phyloP scores from a whole-genome alignment of 2,113 vertebrate genomes.

The Paramisgurnus dabryanus region DNA sequence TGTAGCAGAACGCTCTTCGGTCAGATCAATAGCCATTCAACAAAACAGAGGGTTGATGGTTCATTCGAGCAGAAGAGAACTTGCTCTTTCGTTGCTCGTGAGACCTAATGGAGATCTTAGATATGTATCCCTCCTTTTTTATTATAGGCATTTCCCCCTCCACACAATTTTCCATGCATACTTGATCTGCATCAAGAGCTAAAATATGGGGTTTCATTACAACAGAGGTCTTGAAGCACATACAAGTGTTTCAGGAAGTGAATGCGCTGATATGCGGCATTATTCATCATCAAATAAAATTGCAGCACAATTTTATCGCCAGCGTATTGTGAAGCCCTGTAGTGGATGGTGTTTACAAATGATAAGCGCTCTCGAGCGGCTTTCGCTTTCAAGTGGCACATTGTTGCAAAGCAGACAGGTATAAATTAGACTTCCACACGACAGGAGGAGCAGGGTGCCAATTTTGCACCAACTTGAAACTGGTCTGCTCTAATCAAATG shows the following conservation, averaged over 20 bases:
- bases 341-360: constrained; percentile 6
- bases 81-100: too few relatives aligned
- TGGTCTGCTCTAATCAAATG: constrained; percentile 53
- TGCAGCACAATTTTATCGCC: neutral
- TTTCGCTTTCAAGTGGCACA: constrained; percentile 1
- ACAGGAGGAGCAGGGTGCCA: constrained; percentile 31
- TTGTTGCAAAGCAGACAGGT: constrained; percentile 28
- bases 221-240: neutral
- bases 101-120: too few relatives aligned
- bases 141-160: too few relatives aligned
- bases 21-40: constrained; percentile 61
- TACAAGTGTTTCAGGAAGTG: neutral
- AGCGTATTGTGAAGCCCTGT: neutral
- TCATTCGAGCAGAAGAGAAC: neutral
- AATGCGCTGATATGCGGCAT: neutral
- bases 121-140: too few relatives aligned
- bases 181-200: neutral
- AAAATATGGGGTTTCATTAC: neutral
- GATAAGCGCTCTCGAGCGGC: neutral
- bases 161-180: too few relatives aligned
- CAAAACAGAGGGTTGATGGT: constrained; percentile 40
- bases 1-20: constrained; percentile 33
- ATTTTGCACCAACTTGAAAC: constrained; percentile 20
- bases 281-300: neutral
- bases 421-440: constrained; percentile 19